phyloP scores from a whole-genome alignment of 2,888 invertebrate genomes.

The Pasiphila rectangulata region DNA sequence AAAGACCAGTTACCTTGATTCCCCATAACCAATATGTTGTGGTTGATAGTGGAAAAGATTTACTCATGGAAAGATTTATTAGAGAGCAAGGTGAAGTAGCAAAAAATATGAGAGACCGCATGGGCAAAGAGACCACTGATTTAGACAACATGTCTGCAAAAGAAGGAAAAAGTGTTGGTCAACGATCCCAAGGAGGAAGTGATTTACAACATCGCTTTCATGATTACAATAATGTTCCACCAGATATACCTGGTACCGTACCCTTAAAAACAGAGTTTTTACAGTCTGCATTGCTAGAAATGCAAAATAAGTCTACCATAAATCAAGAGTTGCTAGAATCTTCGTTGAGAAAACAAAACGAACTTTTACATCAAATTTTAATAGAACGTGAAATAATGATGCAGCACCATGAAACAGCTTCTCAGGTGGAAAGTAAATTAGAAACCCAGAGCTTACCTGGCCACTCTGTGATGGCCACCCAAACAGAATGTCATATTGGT shows the following conservation, averaged over 20 bases:
- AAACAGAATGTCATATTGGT: constrained; percentile 90
- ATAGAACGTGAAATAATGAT: constrained; percentile 85
- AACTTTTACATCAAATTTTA: constrained; percentile 86
- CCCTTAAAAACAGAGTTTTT: constrained; percentile 68
- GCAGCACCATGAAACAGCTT: constrained; percentile 81
- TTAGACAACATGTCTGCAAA: constrained; percentile 75
- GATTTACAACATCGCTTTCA: constrained; percentile 57
- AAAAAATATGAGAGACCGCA: constrained; percentile 79
- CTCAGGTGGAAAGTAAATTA: constrained; percentile 81
- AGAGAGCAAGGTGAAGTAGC: constrained; percentile 88
- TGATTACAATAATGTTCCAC: constrained; percentile 58
- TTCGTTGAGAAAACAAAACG: constrained; percentile 87
- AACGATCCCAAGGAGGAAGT: constrained; percentile 57
- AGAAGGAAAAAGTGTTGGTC: constrained; percentile 72
- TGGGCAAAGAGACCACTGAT: constrained; percentile 68
- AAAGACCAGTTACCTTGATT: constrained; percentile 78
- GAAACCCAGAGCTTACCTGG: constrained; percentile 94
- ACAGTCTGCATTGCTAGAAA: constrained; percentile 68
- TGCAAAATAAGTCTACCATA: constrained; percentile 77
- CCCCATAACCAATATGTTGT: constrained; percentile 83
- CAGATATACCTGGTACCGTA: constrained; percentile 66
- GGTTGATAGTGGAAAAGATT: constrained; percentile 90
- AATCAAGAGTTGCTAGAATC: constrained; percentile 85
- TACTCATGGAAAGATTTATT: constrained; percentile 90
- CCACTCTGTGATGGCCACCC: constrained; percentile 86